Evolutionary conservation across 2,888 invertebrate species (phyloP), one percentile per base, ranked within the genome.

Genomic region (Hemithea aestivaria): DNA sequence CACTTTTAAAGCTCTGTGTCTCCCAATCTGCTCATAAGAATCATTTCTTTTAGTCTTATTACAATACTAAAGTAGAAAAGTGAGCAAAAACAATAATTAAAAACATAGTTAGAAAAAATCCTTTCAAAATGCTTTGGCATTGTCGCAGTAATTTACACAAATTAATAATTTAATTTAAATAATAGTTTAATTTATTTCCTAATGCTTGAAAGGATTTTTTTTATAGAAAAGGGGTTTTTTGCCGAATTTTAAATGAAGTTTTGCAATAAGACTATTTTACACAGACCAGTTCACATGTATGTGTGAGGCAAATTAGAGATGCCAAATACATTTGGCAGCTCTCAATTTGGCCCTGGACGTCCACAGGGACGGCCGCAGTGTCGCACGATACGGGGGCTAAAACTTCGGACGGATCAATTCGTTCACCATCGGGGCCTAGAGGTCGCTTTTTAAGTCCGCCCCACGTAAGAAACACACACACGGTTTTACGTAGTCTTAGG

Each of bases 381-480:
- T 64, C 51, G 57, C 55, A 64, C 68, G 65, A 66, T 64, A 58
- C 68, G 73, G 80, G 82, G 63, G 66, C 67, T 70, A 66, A 65
- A 69, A 66, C 73, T 61, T 75, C 81, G 83, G 83, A 83, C 83
- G 83, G 83, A 83, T 77, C 71, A 73, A 63, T 80, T 79, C 80
- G 78, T 75, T 78, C 72, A 73, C 66, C 62, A 58, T 58, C 38
- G 50, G 62, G 63, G 62, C 56, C 56, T 50, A 43, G 55, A 66
- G 63, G 53, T 58, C 51, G 50, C 53, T 49, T 53, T 44, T 48
- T 41, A 22, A 42, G 29, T 43, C 50, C 56, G 40, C 39, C 40
- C 40, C 10, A 35, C 35, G 12, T 20, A 11, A 35, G 10, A 33
- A 25, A 31, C 2, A 35, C 35, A 37, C 20, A n/a, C n/a, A n/a